Percentiles rank a stretch among this genome's conserved stretches.
Conservation (phyloP, 2,113 vertebrate species). For the Sinocyclocheilus grahami region DNA sequence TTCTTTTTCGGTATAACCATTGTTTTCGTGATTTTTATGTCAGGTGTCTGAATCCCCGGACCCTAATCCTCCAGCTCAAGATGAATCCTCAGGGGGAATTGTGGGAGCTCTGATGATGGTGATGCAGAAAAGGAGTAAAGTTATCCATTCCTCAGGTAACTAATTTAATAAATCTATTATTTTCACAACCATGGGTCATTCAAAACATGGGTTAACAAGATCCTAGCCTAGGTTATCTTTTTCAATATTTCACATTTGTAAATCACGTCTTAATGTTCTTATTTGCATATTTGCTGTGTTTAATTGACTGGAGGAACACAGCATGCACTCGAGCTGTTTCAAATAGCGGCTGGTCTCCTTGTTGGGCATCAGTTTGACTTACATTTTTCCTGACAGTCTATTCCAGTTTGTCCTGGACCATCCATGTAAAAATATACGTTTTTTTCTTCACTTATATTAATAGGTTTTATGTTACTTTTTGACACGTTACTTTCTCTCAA, state of each 20-base stretch:
- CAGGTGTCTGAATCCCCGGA: conserved; percentile 61
- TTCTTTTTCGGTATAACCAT: background rate
- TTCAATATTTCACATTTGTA: background rate
- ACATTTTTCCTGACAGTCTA: background rate
- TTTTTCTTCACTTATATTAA: background rate
- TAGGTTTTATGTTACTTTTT: background rate
- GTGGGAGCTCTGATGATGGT: conserved; percentile 81
- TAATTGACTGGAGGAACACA: no score
- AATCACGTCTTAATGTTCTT: background rate
- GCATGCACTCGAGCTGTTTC: background rate
- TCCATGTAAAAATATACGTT: background rate
- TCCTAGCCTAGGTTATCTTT: no score
- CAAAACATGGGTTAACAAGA: no score
- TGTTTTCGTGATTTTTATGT: background rate
- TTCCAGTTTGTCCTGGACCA: background rate
- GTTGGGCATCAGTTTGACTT: background rate
- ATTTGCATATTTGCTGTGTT: background rate
- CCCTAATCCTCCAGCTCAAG: conserved; percentile 35
- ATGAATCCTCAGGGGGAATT: conserved; percentile 70
- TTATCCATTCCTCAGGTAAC: conserved; percentile 81
- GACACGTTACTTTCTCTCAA: background rate
- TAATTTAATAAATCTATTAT: background rate
- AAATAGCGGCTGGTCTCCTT: background rate
- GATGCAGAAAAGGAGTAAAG: conserved; percentile 83
- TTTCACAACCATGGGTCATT: background rate